Base-by-base conservation (phyloP, 2,797 vertebrate species). In the Acestrorhynchus altus region DNA sequence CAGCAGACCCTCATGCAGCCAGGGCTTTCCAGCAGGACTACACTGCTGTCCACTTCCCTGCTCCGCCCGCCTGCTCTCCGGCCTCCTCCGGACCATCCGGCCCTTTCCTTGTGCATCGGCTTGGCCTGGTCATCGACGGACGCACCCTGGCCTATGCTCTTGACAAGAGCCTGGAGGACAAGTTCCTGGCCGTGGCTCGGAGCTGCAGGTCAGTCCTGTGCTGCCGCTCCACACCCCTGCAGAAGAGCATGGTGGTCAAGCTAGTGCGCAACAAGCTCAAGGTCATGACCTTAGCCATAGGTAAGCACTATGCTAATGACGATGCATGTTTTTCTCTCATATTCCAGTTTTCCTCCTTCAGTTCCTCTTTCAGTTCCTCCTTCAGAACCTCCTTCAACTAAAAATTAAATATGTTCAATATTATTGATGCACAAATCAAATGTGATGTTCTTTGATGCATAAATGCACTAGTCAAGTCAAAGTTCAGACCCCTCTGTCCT, bases 211-310 rank as follows among this genome's bases (percentile, higher is more conserved):
- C 96, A 0, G 97, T 99, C 8, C 92, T 99, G 1, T 99, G 98
- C 90, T 99, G 97, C 82, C 94, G 98, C 4, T 96, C 97, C 10
- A 98, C 98, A 0, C 98, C 98, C 0, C 91, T 99, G 74, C 98
- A 99, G 91, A 99, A 99, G 90, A 98, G 97, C 89, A 97, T 96
- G 95, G 96, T 99, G 83, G 98, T 99, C 77, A 96, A 96, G 85
- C 93, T 99, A 81, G 96, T 99, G 87, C 93, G 97, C 74, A 95
- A 95, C 93, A 99, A 98, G 86, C 95, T 99, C 68, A 97, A 96
- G 91, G 96, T 97, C 88, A 98, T 99, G 97, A 99, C 98, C 0
- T 87, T 99, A 86, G 98, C 98, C 74, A 97, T 99, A 91, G 98
- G 98, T 95, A 87, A 90, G 90, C 15, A 46, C 15, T 39, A 9